phyloP scores from a whole-genome alignment of 1,140 invertebrate genomes.

The Neocloeon triangulifer region DNA sequence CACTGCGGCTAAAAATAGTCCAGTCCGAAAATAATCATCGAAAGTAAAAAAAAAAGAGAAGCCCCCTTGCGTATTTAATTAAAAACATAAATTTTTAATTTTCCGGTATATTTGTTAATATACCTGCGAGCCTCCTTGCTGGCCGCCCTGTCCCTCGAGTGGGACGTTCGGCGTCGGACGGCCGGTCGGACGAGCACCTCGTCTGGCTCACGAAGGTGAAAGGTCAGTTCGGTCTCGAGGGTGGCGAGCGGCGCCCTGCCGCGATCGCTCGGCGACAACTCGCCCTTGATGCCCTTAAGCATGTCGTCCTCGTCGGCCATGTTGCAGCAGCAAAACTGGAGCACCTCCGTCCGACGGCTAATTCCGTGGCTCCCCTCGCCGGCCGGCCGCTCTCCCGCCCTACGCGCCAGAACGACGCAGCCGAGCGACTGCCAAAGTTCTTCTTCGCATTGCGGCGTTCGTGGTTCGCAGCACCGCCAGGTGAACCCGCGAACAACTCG shows the following conservation, averaged over 20 bases:
- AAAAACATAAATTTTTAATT: no score
- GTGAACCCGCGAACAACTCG: no score
- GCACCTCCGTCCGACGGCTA: background rate
- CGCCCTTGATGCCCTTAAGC: conserved; percentile 3
- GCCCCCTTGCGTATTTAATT: no score
- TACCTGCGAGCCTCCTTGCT: conserved; percentile 18
- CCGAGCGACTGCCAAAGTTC: background rate
- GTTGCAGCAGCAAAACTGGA: conserved; percentile 2
- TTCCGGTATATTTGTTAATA: no score
- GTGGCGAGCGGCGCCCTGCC: background rate
- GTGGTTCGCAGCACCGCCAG: no score
- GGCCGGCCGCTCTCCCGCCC: background rate
- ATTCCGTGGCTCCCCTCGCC: background rate
- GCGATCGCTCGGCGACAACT: conserved; percentile 2
- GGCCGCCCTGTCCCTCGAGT: conserved; percentile 11
- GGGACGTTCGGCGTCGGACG: conserved; percentile 19
- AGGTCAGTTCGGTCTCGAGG: conserved; percentile 3
- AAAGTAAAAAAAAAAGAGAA: no score
- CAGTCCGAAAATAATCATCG: no score
- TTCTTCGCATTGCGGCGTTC: background rate
- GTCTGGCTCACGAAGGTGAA: background rate
- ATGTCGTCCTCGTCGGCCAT: conserved; percentile 9
- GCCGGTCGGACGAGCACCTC: conserved; percentile 12
- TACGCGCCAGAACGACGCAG: background rate
- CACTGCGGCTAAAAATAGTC: no score